Conservation (phyloP, 53 echinoderm and acorn worm species). For the Astropecten irregularis region DNA sequence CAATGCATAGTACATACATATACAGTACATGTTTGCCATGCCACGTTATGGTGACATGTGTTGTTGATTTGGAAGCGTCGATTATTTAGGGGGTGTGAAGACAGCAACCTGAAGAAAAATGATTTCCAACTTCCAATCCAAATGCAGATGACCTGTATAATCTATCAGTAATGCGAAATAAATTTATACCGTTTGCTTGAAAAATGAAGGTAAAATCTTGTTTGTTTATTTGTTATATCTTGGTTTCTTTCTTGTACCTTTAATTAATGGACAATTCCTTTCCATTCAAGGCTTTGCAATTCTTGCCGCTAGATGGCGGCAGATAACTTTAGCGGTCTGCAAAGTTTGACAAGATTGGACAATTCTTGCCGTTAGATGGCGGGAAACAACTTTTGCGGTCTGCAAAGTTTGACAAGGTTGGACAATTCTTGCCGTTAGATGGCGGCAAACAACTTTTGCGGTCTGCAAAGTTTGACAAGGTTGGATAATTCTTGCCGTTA, state of each 20-base stretch:
- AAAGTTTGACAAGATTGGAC: too few relatives aligned
- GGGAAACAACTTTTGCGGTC: too few relatives aligned
- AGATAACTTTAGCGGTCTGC: too few relatives aligned
- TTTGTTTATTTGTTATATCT: background rate
- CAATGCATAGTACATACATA: background rate
- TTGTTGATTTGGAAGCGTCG: conserved; percentile 47
- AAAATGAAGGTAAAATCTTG: background rate
- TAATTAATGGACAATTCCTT: conserved; percentile 21
- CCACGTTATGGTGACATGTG: conserved; percentile 11
- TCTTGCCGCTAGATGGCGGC: conserved; percentile 21
- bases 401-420: too few relatives aligned
- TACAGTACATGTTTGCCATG: background rate
- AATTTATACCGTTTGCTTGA: background rate
- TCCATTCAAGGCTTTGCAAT: background rate
- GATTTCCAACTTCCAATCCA: too few relatives aligned
- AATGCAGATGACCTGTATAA: too few relatives aligned
- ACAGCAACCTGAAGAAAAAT: background rate
- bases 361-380: too few relatives aligned
- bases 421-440: too few relatives aligned
- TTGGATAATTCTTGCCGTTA: too few relatives aligned
- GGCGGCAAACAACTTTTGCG: too few relatives aligned
- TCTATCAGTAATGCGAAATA: too few relatives aligned
- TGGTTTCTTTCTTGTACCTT: background rate
- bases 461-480: too few relatives aligned
- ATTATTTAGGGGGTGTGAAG: background rate